Conservation (phyloP, 2,888 invertebrate species). For the Andrena chrysosceles region DNA sequence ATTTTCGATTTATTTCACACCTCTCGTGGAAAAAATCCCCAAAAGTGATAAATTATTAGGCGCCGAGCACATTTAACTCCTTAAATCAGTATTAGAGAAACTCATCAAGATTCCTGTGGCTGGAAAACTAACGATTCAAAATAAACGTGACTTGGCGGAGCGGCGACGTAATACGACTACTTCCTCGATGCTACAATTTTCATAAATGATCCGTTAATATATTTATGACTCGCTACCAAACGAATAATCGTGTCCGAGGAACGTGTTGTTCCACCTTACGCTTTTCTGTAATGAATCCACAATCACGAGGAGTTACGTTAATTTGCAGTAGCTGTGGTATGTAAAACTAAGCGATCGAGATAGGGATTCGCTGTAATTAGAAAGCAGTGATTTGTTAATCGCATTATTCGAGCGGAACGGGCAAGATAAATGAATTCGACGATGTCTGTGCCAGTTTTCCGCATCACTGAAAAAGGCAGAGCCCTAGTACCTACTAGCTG, state of each 20-base stretch:
- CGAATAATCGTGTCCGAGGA: background rate
- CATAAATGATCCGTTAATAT: slow-evolving; percentile 29
- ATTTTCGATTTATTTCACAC: too few species aligned
- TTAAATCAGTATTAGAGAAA: slow-evolving; percentile 18
- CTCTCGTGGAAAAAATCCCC: too few species aligned
- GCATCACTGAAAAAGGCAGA: slow-evolving; percentile 28
- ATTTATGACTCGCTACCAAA: background rate
- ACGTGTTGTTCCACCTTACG: too few species aligned
- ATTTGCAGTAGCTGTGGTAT: background rate
- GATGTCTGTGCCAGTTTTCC: slow-evolving; percentile 35
- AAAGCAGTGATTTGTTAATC: slow-evolving; percentile 28
- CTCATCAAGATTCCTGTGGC: slow-evolving; percentile 43
- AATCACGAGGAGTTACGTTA: background rate
- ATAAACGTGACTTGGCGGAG: slow-evolving; percentile 75
- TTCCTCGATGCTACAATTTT: slow-evolving; percentile 68
- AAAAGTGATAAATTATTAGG: too few species aligned
- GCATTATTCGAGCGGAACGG: slow-evolving; percentile 19
- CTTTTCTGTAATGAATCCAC: too few species aligned
- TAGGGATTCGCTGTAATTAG: slow-evolving; percentile 15
- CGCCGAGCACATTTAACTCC: too few species aligned
- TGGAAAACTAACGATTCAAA: slow-evolving; percentile 59
- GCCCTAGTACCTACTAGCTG: slow-evolving; percentile 6
- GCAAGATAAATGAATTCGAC: slow-evolving; percentile 28
- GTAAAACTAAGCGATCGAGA: background rate
- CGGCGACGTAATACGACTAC: slow-evolving; percentile 72